Percentiles rank a stretch among this genome's conserved stretches.
Evolutionary conservation across 1,140 invertebrate genomes (phyloP).

Genomic region (Protaetia brevitarsis): DNA sequence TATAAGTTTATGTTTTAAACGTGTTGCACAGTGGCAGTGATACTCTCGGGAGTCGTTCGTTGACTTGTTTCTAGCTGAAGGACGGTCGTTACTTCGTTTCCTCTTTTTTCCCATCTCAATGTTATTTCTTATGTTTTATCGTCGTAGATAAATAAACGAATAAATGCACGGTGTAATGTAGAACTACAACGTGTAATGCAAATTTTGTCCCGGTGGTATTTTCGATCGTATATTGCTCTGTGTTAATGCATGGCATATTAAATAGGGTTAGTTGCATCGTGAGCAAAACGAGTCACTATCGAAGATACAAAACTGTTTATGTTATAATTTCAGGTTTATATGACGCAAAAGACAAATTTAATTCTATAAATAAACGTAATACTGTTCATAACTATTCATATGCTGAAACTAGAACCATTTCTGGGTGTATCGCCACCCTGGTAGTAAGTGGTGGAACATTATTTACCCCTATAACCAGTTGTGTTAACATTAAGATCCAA

Average conservation of each 20-base stretch:
- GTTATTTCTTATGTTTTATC: slow-evolving; percentile 15
- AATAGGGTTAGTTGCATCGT: not conserved
- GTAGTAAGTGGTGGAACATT: too few species aligned
- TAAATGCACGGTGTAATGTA: slow-evolving; percentile 6
- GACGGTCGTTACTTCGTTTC: slow-evolving; percentile 17
- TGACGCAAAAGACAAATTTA: too few species aligned
- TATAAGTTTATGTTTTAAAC: too few species aligned
- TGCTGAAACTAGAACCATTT: too few species aligned
- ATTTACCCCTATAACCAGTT: too few species aligned
- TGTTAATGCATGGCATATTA: not conserved
- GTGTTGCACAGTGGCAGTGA: not conserved
- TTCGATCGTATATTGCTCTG: slow-evolving; percentile 1
- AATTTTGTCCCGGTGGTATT: slow-evolving; percentile 8
- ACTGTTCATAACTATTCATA: too few species aligned
- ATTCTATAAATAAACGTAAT: too few species aligned
- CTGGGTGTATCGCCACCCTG: too few species aligned
- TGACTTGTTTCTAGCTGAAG: slow-evolving; percentile 12
- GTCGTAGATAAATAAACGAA: slow-evolving; percentile 11
- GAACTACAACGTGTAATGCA: slow-evolving; percentile 16
- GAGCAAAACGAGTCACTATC: not conserved
- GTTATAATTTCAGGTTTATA: too few species aligned
- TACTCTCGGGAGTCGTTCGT: not conserved
- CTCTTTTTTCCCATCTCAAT: not conserved
- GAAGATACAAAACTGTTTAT: too few species aligned
- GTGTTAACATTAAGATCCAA: too few species aligned